These are phyloP conservation scores for Drosophila mayri DNA, from an alignment of 1,140 invertebrate genomes.

Conservation along the genomic window DNA sequence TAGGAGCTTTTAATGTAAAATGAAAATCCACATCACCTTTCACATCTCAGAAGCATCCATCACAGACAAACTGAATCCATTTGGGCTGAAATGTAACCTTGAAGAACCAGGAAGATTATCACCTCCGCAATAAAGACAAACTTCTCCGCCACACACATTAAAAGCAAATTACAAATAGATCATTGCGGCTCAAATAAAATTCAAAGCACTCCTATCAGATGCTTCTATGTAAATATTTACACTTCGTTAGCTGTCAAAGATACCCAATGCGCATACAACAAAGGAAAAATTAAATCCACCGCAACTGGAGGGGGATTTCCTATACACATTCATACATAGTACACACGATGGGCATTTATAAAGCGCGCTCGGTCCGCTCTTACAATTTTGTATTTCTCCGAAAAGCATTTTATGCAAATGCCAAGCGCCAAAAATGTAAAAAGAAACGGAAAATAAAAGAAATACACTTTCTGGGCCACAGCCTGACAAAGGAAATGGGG, in stretches of 20 bases:
- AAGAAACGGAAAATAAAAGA: constrained; percentile 21
- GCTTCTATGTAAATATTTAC: constrained; percentile 72
- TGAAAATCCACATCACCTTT: constrained; percentile 10
- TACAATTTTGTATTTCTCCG: constrained; percentile 40
- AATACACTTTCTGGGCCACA: constrained; percentile 71
- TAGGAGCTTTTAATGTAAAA: no score
- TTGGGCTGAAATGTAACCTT: constrained; percentile 13
- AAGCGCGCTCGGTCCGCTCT: constrained; percentile 38
- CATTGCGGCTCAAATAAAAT: constrained; percentile 43
- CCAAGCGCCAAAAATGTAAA: constrained; percentile 37
- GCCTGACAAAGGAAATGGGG: constrained; percentile 45
- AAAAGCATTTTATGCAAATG: constrained; percentile 76
- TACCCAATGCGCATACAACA: constrained; percentile 42
- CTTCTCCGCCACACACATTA: constrained; percentile 31
- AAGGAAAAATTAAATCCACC: constrained; percentile 21
- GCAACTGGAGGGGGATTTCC: constrained; percentile 15
- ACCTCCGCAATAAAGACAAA: constrained; percentile 18
- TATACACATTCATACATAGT: neutral
- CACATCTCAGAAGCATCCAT: neutral
- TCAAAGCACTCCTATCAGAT: constrained; percentile 49
- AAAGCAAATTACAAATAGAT: constrained; percentile 57
- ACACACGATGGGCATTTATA: constrained; percentile 51
- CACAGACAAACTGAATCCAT: constrained; percentile 12
- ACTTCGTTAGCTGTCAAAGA: constrained; percentile 78
- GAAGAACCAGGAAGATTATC: constrained; percentile 16